Percentiles rank a stretch among this genome's conserved stretches.
phyloP scores from a whole-genome alignment of 2,113 vertebrate species.

The Oreochromis tanganicae region DNA sequence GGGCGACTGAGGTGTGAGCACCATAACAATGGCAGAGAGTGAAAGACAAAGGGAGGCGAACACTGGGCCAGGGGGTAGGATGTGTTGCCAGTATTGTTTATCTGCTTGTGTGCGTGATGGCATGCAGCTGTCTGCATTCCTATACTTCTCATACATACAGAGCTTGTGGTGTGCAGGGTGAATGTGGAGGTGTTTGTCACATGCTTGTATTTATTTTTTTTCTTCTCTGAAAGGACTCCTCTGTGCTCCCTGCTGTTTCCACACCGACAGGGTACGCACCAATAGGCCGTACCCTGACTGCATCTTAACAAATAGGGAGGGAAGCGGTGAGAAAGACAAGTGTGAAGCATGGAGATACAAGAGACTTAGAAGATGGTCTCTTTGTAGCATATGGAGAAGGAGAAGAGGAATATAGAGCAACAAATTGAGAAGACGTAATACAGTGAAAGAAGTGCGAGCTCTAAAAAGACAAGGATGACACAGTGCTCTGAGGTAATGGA shows the following conservation, averaged over 20 bases:
- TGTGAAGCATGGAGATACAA: neutral
- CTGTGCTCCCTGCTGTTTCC: conserved; percentile 35
- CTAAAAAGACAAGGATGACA: neutral
- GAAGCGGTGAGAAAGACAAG: neutral
- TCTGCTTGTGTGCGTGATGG: neutral
- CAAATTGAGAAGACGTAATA: neutral
- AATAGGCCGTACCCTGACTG: conserved; percentile 10
- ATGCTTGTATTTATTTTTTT: conserved; percentile 15
- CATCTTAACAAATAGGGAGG: conserved; percentile 22
- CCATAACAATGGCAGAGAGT: conserved; percentile 13
- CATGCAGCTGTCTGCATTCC: neutral
- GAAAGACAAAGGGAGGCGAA: conserved; percentile 22
- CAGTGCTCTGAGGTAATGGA: neutral
- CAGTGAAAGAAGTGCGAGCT: neutral
- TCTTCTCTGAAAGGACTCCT: conserved; percentile 8
- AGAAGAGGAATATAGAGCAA: neutral
- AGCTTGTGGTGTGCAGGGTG: neutral
- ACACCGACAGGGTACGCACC: conserved; percentile 22
- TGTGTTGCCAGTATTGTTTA: neutral
- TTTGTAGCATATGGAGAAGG: too few relatives aligned
- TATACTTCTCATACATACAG: neutral
- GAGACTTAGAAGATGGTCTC: neutral
- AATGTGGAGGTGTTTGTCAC: conserved; percentile 21
- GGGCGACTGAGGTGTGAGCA: neutral
- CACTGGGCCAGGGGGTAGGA: neutral